Evolutionary conservation across 2,888 invertebrate genomes (phyloP), one percentile per base, ranked within the genome.

Genomic region (Plebejus argus): DNA sequence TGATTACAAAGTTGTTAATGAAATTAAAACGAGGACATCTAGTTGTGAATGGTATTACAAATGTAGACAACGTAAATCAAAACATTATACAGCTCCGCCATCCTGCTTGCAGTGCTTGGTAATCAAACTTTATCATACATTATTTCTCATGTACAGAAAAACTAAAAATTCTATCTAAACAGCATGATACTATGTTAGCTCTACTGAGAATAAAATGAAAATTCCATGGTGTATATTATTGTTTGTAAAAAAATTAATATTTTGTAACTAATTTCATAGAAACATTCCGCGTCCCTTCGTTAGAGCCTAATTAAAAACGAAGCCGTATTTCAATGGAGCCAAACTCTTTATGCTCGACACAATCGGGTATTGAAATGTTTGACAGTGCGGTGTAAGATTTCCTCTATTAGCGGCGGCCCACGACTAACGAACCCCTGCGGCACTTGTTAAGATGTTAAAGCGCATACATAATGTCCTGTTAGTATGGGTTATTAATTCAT

Each of bases 371-470:
- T 66, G 66, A 28, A 61, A 66, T 66, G 18, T 66, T 66, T 28
- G 66, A 66, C 66, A 28, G 61, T 23, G 66, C 66, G 66, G 66
- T 66, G 66, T 66, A 66, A 66, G 66, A 66, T 66, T 66, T 66
- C 61, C 61, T 61, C 66, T 12, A 66, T 66, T 66, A 28, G 28
- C 20, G 28, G 28, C 15, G 10, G 66, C 3, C 7, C 10, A 10
- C 20, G 58, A n/a, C 58, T 58, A 58, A 58, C 61, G 61, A 23
- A 61, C 61, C 61, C 66, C 28, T 5, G 66, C 66, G 66, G 66
- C 66, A 61, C 4, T 61, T 23, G 23, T 12, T 61, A 28, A 66
- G 66, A 28, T 28, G 66, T 66, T 66, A 12, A 61, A 8, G 61
- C 23, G 66, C 1, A 66, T 66, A 66, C 28, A 66, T 66, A 15